Evolutionary conservation across 2,888 invertebrate species (phyloP).

Genomic region (Agrenia bidenticulata): DNA sequence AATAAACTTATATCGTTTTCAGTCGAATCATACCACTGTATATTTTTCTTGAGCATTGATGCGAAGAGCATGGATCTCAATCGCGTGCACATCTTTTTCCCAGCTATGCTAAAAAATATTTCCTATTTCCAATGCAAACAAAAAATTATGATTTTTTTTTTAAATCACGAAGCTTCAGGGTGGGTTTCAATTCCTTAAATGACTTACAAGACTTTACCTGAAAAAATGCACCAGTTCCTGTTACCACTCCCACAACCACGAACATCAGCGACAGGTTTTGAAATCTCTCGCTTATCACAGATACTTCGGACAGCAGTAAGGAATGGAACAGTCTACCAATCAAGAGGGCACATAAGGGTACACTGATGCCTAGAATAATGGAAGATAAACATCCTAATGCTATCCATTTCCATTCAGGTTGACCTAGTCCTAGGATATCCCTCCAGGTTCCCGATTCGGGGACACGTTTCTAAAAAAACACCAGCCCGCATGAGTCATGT

Average conservation of each 20-base stretch:
- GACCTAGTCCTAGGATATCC: not conserved
- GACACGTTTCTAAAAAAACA: not conserved
- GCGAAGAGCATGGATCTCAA: conserved; percentile 27
- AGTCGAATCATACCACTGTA: conserved; percentile 39
- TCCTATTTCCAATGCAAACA: conserved; percentile 8
- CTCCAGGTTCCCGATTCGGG: not conserved
- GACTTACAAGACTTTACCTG: too few relatives aligned
- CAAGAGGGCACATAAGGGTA: conserved; percentile 8
- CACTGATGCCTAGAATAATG: conserved; percentile 11
- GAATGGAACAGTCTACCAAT: conserved; percentile 14
- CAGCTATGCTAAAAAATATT: conserved; percentile 24
- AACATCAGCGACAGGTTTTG: not conserved
- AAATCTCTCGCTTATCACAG: not conserved
- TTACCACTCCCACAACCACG: conserved; percentile 6
- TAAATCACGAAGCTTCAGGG: too few relatives aligned
- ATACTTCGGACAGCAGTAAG: not conserved
- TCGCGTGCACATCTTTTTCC: conserved; percentile 14
- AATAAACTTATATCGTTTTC: conserved; percentile 42
- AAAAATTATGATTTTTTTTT: not conserved
- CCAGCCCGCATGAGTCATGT: too few relatives aligned
- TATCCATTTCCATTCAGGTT: not conserved
- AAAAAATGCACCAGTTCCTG: conserved; percentile 24
- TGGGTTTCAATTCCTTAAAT: too few relatives aligned
- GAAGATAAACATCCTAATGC: conserved; percentile 19
- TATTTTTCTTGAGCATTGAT: conserved; percentile 29